Base-by-base conservation (phyloP, 2,888 invertebrate species). In the Hypomecis atomaria region DNA sequence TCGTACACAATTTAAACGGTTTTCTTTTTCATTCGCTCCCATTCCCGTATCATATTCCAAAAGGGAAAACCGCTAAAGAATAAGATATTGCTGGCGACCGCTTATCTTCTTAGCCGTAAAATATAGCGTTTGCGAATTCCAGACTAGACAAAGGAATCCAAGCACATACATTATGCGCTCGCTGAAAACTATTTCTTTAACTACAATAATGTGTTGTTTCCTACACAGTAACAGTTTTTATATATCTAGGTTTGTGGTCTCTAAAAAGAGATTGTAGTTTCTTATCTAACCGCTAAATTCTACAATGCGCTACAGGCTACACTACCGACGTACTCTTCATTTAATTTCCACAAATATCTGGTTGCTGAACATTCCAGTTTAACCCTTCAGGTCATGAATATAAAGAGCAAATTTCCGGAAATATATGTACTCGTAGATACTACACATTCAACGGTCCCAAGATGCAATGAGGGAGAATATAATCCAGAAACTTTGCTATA, bases 401-500 rank as follows among this genome's bases (percentile, higher is more conserved):
- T 38, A 53, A 45, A 47, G 33, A 45, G 13, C 6, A 59, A 11
- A 9, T 42, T 9, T 4, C 33, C n/a, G 1, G 23, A 52, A 52
- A 38, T 9, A 36, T 23, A 23, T 9, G 42, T n/a, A n/a, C n/a
- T n/a, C n/a, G n/a, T 52, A 33, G n/a, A 43, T 7, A 38, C 7
- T 8, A 9, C 7, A 50, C 44, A 44, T 45, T 47, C 33, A 47
- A 48, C 37, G 47, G 38, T 33, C 56, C 45, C 47, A 56, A 61
- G 55, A 45, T 48, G 53, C 52, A 47, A 40, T 40, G 38, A 47
- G 43, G n/a, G 37, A 23, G 43, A 40, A 13, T 52, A 37, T 57
- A 52, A 62, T 57, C 36, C 52, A 34, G 9, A 62, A 57, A 53
- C 47, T 61, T 55, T 50, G 50, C n/a, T 48, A 49, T 38, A 40